Percentiles rank a stretch among this genome's conserved stretches.
Conservation (phyloP, 2,113 vertebrate genomes). For the Hippocampus abdominalis region DNA sequence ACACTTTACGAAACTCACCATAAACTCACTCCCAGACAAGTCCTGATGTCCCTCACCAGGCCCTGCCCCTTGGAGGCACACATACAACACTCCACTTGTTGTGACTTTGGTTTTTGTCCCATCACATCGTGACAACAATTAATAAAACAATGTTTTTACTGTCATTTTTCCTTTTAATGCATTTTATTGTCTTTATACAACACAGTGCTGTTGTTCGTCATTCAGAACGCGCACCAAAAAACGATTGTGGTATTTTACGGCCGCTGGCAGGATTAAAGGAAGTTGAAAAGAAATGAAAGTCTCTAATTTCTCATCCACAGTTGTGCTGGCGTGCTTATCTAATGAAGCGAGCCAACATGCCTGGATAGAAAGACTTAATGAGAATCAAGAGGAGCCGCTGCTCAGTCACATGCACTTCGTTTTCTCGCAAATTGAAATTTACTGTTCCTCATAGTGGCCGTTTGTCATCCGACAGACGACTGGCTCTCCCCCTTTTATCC, state of each 20-base stretch:
- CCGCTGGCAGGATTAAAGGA: neutral
- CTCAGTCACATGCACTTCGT: neutral
- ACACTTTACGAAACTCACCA: no score
- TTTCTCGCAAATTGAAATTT: constrained; percentile 2
- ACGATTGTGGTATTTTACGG: neutral
- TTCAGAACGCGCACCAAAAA: neutral
- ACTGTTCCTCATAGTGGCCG: neutral
- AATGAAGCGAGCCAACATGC: neutral
- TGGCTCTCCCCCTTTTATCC: neutral
- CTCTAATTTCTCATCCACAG: neutral
- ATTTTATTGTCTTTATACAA: neutral
- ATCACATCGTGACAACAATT: no score
- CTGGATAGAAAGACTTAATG: constrained; percentile 4
- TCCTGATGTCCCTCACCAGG: no score
- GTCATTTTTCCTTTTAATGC: neutral
- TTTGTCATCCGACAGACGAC: constrained; percentile 1
- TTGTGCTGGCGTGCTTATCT: constrained; percentile 1
- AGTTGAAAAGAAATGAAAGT: neutral
- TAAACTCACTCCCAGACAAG: no score
- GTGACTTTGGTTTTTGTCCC: no score
- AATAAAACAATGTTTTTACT: neutral
- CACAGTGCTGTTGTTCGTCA: neutral
- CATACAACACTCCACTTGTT: no score
- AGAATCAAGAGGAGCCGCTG: neutral
- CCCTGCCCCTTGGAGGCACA: no score